Percentiles rank a stretch among this genome's conserved stretches.
Evolutionary conservation across 53 echinoderm and acorn worm genomes (phyloP).

Genomic region (Zoroaster sp.): DNA sequence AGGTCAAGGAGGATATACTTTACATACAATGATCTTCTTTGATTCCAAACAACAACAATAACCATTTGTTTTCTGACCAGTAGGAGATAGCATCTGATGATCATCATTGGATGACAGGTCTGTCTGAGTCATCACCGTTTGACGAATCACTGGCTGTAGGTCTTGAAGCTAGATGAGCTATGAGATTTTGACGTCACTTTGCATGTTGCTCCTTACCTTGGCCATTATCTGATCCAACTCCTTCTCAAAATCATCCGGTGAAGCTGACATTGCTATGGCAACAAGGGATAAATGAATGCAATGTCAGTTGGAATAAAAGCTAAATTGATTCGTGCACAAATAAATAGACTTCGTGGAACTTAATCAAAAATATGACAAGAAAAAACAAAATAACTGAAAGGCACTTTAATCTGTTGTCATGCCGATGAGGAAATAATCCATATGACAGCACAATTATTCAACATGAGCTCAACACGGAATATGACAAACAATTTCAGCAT

Average conservation of each 20-base stretch:
- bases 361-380: too few relatives aligned
- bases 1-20: too few relatives aligned
- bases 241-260: slow-evolving; percentile 73
- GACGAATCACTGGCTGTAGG: not conserved
- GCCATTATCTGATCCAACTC: slow-evolving; percentile 73
- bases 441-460: not conserved
- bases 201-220: slow-evolving; percentile 50
- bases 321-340: not conserved
- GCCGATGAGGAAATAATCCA: not conserved
- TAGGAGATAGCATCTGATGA: too few relatives aligned
- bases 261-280: slow-evolving; percentile 39
- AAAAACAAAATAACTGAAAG: too few relatives aligned
- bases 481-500: not conserved
- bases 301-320: not conserved
- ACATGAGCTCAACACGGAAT: not conserved
- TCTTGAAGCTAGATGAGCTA: too few relatives aligned
- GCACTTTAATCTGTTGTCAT: not conserved
- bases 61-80: too few relatives aligned
- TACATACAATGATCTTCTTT: too few relatives aligned
- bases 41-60: too few relatives aligned
- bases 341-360: not conserved
- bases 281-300: not conserved
- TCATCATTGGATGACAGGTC: too few relatives aligned
- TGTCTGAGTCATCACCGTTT: not conserved
- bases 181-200: slow-evolving; percentile 47